phyloP scores from a whole-genome alignment of 2,888 invertebrate species.

The Phlogophora meticulosa region DNA sequence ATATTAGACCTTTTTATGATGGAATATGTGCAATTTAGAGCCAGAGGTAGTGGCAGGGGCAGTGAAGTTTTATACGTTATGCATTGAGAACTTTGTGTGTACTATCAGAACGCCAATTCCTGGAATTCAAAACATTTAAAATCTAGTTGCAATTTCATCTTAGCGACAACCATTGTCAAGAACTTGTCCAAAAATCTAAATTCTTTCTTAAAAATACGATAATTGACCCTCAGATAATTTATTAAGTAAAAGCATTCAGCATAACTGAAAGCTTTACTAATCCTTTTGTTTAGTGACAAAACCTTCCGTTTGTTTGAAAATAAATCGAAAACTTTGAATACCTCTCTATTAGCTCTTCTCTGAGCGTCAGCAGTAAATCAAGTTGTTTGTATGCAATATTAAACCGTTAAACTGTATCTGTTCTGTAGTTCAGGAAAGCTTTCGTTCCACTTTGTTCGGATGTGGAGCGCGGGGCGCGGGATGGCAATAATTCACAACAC shows the following conservation, averaged over 20 bases:
- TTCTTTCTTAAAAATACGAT: no score
- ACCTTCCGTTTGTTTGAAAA: conserved; percentile 21
- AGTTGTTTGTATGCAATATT: conserved; percentile 63
- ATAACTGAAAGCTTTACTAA: no score
- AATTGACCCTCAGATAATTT: no score
- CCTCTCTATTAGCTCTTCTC: conserved; percentile 30
- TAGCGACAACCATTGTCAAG: no score
- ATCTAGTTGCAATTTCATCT: no score
- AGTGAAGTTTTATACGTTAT: conserved; percentile 1
- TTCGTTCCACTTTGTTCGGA: conserved; percentile 69
- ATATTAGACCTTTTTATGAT: conserved; percentile 66
- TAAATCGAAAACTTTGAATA: conserved; percentile 6
- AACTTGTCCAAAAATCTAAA: no score
- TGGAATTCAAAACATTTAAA: no score
- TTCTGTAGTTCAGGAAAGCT: conserved; percentile 63
- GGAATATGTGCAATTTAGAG: conserved; percentile 42
- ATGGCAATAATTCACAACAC: conserved; percentile 65
- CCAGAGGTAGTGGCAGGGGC: background rate
- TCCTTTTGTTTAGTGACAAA: background rate
- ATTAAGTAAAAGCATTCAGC: no score
- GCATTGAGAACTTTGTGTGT: background rate
- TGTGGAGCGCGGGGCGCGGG: conserved; percentile 66
- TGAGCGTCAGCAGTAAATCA: conserved; percentile 44
- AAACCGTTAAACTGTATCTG: conserved; percentile 66
- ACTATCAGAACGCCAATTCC: no score